phyloP scores from a whole-genome alignment of 2,113 vertebrate genomes.

The Nothobranchius furzeri region DNA sequence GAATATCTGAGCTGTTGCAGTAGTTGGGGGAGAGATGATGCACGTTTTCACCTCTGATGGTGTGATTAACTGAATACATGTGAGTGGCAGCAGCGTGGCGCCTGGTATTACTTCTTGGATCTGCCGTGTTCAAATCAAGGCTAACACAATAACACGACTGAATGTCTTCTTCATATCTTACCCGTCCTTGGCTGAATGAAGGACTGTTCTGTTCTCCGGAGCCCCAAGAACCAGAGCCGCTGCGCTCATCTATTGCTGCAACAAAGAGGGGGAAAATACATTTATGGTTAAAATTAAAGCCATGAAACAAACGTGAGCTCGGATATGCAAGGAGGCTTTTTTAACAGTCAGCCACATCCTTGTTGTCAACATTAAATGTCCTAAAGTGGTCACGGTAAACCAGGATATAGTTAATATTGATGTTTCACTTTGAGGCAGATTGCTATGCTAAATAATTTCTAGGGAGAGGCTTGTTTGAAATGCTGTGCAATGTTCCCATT shows the following conservation, averaged over 20 bases:
- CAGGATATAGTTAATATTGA: conserved; percentile 39
- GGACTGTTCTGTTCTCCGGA: conserved; percentile 91
- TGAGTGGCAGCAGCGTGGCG: conserved; percentile 41
- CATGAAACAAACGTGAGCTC: neutral
- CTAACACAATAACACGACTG: neutral
- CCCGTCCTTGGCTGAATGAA: conserved; percentile 92
- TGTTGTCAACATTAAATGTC: conserved; percentile 12
- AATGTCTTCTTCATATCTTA: conserved; percentile 70
- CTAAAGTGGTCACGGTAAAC: conserved; percentile 39
- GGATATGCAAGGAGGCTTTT: neutral
- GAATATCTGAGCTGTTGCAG: conserved; percentile 30
- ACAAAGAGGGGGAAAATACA: conserved; percentile 14
- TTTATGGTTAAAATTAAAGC: conserved; percentile 5
- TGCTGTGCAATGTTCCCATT: conserved; percentile 48
- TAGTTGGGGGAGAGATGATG: conserved; percentile 15
- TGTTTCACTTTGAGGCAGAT: conserved; percentile 34
- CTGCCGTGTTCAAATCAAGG: conserved; percentile 42
- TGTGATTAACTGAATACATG: conserved; percentile 37
- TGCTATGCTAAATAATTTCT: conserved; percentile 11
- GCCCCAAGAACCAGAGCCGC: conserved; percentile 90
- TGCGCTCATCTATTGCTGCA: conserved; percentile 89
- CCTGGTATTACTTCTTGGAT: conserved; percentile 51
- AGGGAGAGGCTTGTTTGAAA: conserved; percentile 18
- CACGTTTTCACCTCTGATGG: conserved; percentile 36
- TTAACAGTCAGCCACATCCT: conserved; percentile 1